Evolutionary conservation across 1,140 invertebrate genomes (phyloP).

Genomic region (Heliconius melpomene): DNA sequence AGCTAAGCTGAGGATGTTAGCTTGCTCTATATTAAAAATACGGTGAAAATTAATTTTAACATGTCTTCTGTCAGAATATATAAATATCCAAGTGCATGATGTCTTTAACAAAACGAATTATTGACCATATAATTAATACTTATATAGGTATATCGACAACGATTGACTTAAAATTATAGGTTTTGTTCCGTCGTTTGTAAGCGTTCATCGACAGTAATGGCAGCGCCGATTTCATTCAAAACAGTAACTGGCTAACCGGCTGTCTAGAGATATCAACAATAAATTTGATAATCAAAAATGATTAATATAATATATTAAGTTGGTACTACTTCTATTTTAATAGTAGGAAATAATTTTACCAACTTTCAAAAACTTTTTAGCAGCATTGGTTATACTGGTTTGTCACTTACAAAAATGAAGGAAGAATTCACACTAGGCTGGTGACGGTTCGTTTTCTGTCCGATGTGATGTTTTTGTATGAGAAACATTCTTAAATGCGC

Average conservation of each 20-base stretch:
- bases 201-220: constrained; percentile 10
- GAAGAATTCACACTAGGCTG: too few species aligned
- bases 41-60: too few species aligned
- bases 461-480: too few species aligned
- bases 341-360: neutral
- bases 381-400: too few species aligned
- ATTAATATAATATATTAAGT: neutral
- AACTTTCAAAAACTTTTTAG: neutral
- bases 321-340: neutral
- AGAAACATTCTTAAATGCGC: too few species aligned
- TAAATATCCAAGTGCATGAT: neutral
- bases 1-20: too few species aligned
- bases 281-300: constrained; percentile 48
- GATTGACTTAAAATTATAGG: constrained; percentile 69
- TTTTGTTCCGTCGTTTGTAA: constrained; percentile 55
- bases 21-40: too few species aligned
- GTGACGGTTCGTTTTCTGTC: too few species aligned
- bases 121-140: neutral
- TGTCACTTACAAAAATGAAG: too few species aligned
- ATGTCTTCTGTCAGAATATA: too few species aligned
- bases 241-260: constrained; percentile 46
- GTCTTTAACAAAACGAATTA: neutral
- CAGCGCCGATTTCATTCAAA: constrained; percentile 61
- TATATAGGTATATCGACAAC: constrained; percentile 17
- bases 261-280: constrained; percentile 49